Base-by-base conservation (phyloP, 1,140 invertebrate species). In the Brachionus sp. region DNA sequence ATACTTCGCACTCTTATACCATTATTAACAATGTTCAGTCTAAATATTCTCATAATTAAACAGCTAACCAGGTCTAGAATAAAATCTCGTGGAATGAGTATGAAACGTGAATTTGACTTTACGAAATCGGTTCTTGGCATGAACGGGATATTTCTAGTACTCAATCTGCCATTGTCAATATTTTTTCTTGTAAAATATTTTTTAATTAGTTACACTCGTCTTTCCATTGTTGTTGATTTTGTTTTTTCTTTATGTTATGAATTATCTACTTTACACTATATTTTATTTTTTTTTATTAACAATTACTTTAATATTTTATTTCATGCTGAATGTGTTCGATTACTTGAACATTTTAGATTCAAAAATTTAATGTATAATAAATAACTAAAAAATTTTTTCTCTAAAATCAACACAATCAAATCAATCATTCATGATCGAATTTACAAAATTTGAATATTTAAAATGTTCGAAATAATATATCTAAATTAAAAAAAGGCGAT, bases 61-160 rank as follows among this genome's bases (percentile, higher is more conserved):
- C 6, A 62, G 12, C 3, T 80, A 1, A 7, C 37, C 0, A 19
- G 35, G 13, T 42, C 50, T 1, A 80, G 57, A 35, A 42, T 29
- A 29, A 57, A 66, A 62, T 6, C 35, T 13, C 46, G 57, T 39
- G 46, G 46, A 19, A 57, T 5, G 10, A 29, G 10, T 23, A 39
- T 37, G 25, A 80, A 62, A 25, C 23, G 29, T 4, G 77, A 80
- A 44, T 42, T 37, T 23, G 35, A 80, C 9, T 80, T 80, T 66
- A 62, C 77, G 9, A 42, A 42, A 29, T 42, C 62, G 2, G 77
- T 80, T 19, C 37, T 80, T 5, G 77, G 35, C 19, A 62, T 66
- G 50, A 80, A 80, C 50, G 77, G 77, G 19, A 25, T 80, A 19
- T 80, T 80, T 80, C 42, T 80, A 25, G 10, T 80, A 25, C 57